Evolutionary conservation across 64 coral and sea anemone genomes (phyloP).

Genomic region (Orbicella faveolata): DNA sequence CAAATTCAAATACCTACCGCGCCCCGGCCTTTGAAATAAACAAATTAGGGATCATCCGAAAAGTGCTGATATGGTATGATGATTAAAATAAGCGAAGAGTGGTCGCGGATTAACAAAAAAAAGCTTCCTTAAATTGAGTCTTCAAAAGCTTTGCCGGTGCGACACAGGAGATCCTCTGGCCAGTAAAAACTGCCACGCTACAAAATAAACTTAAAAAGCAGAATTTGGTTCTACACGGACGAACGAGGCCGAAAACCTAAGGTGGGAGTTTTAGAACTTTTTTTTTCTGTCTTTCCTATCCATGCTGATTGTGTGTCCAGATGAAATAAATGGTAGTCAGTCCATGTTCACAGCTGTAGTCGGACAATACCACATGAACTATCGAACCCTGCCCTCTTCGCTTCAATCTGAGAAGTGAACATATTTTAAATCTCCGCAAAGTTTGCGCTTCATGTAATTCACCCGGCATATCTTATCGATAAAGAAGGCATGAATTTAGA

Average conservation of each 20-base stretch:
- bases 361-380: neutral
- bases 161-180: neutral
- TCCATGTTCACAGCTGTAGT: neutral
- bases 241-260: neutral
- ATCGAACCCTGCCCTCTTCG: neutral
- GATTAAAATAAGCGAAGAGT: slow-evolving; percentile 23
- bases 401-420: neutral
- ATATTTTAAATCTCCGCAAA: neutral
- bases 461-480: neutral
- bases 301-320: neutral
- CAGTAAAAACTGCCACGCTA: neutral
- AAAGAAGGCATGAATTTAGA: slow-evolving; percentile 32
- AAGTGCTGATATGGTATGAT: slow-evolving; percentile 22
- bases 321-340: slow-evolving; percentile 18
- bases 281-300: neutral
- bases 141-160: slow-evolving; percentile 17
- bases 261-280: slow-evolving; percentile 16
- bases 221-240: neutral
- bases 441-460: neutral
- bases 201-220: neutral
- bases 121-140: slow-evolving; percentile 20
- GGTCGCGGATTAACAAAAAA: slow-evolving; percentile 15
- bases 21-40: slow-evolving; percentile 22
- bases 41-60: slow-evolving; percentile 44
- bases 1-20: neutral